Percentiles rank a stretch among this genome's conserved stretches.
Evolutionary conservation across 2,797 vertebrate genomes (phyloP).

Genomic region (Phrynocephalus forsythii): DNA sequence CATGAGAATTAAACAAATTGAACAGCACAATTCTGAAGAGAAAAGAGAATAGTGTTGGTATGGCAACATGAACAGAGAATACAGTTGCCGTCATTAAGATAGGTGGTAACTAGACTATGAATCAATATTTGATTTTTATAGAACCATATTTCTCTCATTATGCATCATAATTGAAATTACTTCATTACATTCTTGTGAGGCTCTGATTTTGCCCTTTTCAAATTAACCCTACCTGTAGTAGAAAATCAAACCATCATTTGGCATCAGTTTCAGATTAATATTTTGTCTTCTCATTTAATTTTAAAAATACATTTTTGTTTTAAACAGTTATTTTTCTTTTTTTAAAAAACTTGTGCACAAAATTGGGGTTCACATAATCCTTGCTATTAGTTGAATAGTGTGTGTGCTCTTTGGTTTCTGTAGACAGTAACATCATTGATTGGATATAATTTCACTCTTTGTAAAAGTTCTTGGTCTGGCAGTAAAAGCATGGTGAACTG

Average conservation of each 20-base stretch:
- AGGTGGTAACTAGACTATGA: background rate
- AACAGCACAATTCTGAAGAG: background rate
- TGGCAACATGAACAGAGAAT: background rate
- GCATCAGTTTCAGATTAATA: slow-evolving; percentile 5
- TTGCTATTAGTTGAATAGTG: background rate
- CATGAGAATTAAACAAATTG: background rate
- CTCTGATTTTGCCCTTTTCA: background rate
- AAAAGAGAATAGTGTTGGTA: background rate
- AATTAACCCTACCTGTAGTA: background rate
- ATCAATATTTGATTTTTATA: background rate
- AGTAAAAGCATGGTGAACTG: background rate
- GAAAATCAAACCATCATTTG: background rate
- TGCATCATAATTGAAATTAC: background rate
- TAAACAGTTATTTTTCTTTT: background rate
- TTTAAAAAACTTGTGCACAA: background rate
- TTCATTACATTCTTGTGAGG: background rate
- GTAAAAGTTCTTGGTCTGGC: background rate
- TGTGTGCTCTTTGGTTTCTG: background rate
- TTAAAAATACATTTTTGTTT: background rate
- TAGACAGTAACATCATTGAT: background rate
- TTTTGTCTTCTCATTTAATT: background rate
- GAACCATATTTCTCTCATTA: background rate
- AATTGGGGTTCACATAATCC: background rate
- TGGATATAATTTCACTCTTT: background rate
- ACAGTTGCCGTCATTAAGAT: background rate